Evolutionary conservation across 2,888 invertebrate genomes (phyloP).

Genomic region (Stegana nigrithorax): DNA sequence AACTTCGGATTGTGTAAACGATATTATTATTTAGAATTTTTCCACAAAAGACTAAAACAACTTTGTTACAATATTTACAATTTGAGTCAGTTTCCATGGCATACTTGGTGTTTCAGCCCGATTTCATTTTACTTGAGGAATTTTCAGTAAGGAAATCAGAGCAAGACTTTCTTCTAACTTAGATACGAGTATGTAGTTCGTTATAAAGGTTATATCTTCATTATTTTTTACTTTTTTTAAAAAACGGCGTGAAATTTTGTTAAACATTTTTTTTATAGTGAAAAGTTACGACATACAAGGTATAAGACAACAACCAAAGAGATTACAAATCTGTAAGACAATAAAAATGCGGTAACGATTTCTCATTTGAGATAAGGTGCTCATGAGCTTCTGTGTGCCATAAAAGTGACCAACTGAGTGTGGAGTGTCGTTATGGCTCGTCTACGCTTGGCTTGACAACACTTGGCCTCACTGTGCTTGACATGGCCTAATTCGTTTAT

Average conservation of each 20-base stretch:
- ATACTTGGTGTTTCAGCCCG: too few species aligned
- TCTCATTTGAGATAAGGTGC: conserved; percentile 58
- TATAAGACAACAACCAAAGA: too few species aligned
- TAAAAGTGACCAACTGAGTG: conserved; percentile 27
- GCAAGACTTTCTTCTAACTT: neutral
- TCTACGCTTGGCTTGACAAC: too few species aligned
- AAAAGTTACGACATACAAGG: conserved; percentile 51
- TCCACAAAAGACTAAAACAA: too few species aligned
- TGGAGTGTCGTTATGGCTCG: conserved; percentile 10
- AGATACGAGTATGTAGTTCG: neutral
- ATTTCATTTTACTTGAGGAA: too few species aligned
- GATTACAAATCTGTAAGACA: conserved; percentile 42
- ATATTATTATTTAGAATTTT: too few species aligned
- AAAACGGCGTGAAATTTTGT: conserved; percentile 57
- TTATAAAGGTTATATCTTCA: neutral
- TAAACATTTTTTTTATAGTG: conserved; percentile 47
- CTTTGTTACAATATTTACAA: too few species aligned
- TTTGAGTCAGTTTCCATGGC: too few species aligned
- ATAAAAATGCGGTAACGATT: conserved; percentile 56
- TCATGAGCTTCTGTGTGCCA: conserved; percentile 35
- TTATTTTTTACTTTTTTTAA: too few species aligned
- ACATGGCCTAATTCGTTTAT: conserved; percentile 50
- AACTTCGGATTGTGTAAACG: too few species aligned
- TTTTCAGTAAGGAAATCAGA: neutral
- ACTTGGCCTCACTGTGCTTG: too few species aligned